Base-by-base conservation (phyloP, 1,140 invertebrate species). In the Leucophenga varia region DNA sequence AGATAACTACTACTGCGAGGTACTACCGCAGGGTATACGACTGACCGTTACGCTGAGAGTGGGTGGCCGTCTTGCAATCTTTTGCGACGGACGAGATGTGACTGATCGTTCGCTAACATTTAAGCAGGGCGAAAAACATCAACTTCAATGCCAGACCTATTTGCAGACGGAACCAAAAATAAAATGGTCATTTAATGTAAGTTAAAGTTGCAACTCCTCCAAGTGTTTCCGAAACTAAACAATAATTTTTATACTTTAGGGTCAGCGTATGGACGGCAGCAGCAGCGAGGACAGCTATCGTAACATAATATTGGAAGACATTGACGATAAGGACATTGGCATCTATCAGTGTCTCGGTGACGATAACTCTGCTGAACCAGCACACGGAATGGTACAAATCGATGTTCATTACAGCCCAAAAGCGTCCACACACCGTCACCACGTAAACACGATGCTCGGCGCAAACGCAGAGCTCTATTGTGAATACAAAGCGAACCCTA, bases 111-210 rank as follows among this genome's bases (percentile, higher is more conserved):
- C 57, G 52, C 55, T 74, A 52, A 70, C 65, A 48, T 68, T 64
- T 50, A 65, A 51, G 44, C 65, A 74, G 52, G 68, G 68, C 36
- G 72, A 74, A 46, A 50, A 49, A 30, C 64, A 72, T 52, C 53
- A 39, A 41, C 54, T 69, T 44, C 57, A 65, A 40, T 74, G 72
- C 45, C 64, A 56, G 44, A 59, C 57, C 6, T 55, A 49, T 36
- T 52, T 55, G 32, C 39, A 48, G 14, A 40, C 34, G 32, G 47
- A 53, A 8, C 32, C 53, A 14, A 54, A 45, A 10, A 67, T 70
- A 28, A 74, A 72, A 41, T 74, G 72, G 72, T 68, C 61, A 12
- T 47, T 74, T 7, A 70, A 74, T 54, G 71, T 74, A 57, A 50
- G 65, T 67, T 3, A n/a, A 18, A 10, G 37, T 13, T 22, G 20